A percentile compares a stretch with the other conserved stretches of the same genome.
These are phyloP conservation scores for Cairina moschata DNA, from an alignment of 2,113 vertebrate genomes.

Conservation along the genomic window DNA sequence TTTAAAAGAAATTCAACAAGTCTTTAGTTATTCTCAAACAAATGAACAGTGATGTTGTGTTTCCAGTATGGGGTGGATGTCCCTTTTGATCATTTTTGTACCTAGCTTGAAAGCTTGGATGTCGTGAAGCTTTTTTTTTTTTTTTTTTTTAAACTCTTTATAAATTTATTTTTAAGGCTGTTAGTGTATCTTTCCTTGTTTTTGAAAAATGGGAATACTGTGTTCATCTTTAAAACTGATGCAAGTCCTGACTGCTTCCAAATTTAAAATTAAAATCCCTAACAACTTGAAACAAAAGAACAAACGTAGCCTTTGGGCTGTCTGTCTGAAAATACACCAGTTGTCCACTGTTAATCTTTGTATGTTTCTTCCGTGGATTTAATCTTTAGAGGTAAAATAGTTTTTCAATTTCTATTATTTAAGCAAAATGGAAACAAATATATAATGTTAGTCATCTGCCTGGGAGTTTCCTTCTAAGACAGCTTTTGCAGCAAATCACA, in stretches of 20 bases:
- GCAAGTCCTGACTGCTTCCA: not conserved
- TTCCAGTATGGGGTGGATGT: not conserved
- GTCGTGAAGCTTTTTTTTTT: not conserved
- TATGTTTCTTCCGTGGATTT: not conserved
- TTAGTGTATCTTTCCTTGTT: not conserved
- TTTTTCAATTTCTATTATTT: not conserved
- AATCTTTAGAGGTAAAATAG: not conserved
- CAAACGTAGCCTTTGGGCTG: not conserved
- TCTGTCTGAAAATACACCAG: not conserved
- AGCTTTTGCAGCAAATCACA: not conserved
- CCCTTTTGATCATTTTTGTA: not conserved
- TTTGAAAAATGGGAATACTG: not conserved
- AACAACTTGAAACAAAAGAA: not conserved
- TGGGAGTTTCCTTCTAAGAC: not conserved
- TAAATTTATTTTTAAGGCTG: not conserved
- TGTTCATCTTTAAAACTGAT: not conserved
- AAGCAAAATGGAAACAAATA: not conserved
- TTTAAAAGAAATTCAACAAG: not conserved
- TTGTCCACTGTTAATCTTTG: not conserved
- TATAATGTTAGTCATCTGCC: not conserved
- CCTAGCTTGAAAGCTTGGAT: not conserved
- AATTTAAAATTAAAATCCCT: not conserved
- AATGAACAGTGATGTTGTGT: not conserved
- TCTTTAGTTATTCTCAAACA: not conserved
- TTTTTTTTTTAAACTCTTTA: not conserved